Percentiles rank a stretch among this genome's conserved stretches.
phyloP scores from a whole-genome alignment of 2,888 invertebrate species.

The Petrolisthes manimaculis region DNA sequence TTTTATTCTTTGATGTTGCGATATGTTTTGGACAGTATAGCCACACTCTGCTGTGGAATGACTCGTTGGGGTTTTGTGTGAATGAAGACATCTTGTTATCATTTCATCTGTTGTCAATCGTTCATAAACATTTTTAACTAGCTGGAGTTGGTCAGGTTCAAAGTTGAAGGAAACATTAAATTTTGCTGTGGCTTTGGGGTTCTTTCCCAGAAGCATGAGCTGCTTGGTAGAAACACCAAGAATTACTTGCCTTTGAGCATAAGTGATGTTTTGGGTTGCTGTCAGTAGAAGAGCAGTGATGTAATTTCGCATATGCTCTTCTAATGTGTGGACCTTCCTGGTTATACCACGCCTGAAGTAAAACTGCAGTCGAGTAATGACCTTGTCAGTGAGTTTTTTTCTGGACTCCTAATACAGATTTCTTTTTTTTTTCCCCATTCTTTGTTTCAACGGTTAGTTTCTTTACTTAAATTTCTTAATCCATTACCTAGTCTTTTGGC shows the following conservation, averaged over 20 bases:
- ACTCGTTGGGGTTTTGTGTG: conserved; percentile 3
- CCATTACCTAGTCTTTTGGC: neutral
- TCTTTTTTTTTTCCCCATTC: neutral
- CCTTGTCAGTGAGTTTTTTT: neutral
- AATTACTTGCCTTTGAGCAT: neutral
- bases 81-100: no score
- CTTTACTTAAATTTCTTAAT: neutral
- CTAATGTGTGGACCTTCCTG: conserved; percentile 14
- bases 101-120: no score
- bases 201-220: neutral
- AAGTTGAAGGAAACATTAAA: neutral
- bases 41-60: neutral
- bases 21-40: neutral
- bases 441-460: neutral
- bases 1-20: neutral
- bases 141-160: neutral
- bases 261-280: conserved; percentile 9
- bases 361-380: conserved; percentile 5
- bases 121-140: neutral
- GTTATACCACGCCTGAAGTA: neutral
- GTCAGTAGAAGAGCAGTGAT: conserved; percentile 9
- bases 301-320: neutral
- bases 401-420: neutral
- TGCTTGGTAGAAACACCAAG: neutral
- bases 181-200: neutral